Conservation (phyloP, 2,113 vertebrate genomes). For the Capricornis sumatraensis region DNA sequence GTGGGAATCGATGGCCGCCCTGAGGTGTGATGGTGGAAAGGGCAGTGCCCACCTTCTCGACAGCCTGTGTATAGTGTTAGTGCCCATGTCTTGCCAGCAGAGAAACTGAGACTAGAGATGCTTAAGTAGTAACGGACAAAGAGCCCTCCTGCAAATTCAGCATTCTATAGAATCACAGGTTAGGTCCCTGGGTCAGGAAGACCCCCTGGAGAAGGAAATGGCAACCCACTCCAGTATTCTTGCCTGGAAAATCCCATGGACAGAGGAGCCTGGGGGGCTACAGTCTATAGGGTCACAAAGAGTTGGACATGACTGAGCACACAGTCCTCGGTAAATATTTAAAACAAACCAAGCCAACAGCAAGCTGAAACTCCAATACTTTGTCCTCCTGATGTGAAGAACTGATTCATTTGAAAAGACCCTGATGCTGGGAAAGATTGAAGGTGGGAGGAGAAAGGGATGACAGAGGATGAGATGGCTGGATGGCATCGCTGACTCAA, state of each 20-base stretch:
- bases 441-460: neutral
- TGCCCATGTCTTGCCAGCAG: neutral
- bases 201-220: neutral
- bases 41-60: fast-evolving
- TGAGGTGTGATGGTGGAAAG: neutral
- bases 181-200: neutral
- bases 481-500: neutral
- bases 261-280: neutral
- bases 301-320: neutral
- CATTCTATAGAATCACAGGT: neutral
- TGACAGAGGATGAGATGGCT: neutral
- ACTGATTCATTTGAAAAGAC: neutral
- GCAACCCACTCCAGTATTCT: neutral
- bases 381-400: neutral
- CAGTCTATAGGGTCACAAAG: neutral
- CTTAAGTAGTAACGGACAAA: neutral
- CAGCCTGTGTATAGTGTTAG: neutral
- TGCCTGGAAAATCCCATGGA: neutral
- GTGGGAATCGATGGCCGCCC: neutral
- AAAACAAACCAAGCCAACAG: neutral
- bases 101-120: neutral
- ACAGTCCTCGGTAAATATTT: neutral
- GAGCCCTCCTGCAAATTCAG: neutral
- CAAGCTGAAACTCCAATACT: neutral
- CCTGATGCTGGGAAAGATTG: neutral